Evolutionary conservation across 2,797 vertebrate species (phyloP).

Genomic region (Lepus oiostolus): DNA sequence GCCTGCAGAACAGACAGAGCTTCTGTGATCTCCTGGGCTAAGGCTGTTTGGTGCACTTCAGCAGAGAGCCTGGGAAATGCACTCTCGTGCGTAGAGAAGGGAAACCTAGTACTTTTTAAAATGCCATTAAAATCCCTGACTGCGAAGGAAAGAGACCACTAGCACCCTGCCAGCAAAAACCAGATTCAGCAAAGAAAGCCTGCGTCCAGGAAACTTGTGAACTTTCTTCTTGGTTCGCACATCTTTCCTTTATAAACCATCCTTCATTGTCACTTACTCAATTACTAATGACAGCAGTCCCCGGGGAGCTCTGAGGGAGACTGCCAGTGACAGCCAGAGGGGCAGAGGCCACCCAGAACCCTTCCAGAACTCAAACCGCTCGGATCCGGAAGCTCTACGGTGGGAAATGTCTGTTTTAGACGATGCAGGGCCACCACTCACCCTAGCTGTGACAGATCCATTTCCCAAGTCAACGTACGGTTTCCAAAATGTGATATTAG

Average conservation of each 20-base stretch:
- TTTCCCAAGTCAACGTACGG: not conserved
- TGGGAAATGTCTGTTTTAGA: slow-evolving; percentile 10
- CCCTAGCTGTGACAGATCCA: not conserved
- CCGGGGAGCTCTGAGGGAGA: not conserved
- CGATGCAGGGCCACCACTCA: not conserved
- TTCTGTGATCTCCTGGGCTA: not conserved
- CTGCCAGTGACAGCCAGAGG: not conserved
- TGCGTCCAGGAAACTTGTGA: slow-evolving; percentile 68
- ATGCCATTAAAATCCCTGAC: slow-evolving; percentile 75
- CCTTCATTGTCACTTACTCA: slow-evolving; percentile 49
- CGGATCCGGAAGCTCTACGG: slow-evolving; percentile 17
- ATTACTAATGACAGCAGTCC: slow-evolving; percentile 41
- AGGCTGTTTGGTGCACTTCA: not conserved
- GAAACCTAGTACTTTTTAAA: slow-evolving; percentile 60
- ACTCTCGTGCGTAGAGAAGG: slow-evolving; percentile 48
- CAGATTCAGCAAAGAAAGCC: slow-evolving; percentile 69
- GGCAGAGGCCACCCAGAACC: not conserved
- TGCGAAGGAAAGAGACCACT: slow-evolving; percentile 65
- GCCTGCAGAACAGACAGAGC: slow-evolving; percentile 20
- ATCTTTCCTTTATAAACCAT: slow-evolving; percentile 53
- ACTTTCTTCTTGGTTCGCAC: slow-evolving; percentile 59
- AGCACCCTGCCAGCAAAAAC: slow-evolving; percentile 62
- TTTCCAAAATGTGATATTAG: slow-evolving; percentile 48
- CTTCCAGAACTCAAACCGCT: not conserved
- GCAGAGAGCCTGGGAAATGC: slow-evolving; percentile 32